phyloP scores from a whole-genome alignment of 2,113 vertebrate species.

The Lathamus discolor region DNA sequence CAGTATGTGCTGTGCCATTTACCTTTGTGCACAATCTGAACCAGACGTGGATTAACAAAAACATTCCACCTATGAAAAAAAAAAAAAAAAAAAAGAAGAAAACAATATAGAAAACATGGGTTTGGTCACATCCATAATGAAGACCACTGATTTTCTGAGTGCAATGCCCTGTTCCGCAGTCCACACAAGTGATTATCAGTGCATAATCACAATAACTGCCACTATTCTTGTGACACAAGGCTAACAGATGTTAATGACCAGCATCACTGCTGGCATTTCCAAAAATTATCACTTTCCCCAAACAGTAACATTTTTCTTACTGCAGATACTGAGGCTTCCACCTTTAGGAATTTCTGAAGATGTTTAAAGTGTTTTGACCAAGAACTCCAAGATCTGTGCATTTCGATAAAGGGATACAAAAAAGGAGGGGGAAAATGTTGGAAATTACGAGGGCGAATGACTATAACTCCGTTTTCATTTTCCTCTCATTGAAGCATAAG shows the following conservation, averaged over 20 bases:
- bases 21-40: background rate
- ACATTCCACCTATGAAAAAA: background rate
- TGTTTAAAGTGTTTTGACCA: background rate
- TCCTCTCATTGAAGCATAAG: background rate
- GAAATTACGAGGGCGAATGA: background rate
- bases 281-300: background rate
- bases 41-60: background rate
- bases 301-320: background rate
- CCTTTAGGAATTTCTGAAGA: background rate
- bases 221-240: background rate
- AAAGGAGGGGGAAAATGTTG: accelerated
- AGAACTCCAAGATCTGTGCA: background rate
- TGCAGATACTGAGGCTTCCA: background rate
- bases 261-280: background rate
- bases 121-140: background rate
- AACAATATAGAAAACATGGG: background rate
- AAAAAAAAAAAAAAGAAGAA: background rate
- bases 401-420: background rate
- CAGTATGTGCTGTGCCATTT: background rate
- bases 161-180: background rate
- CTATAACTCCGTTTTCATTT: background rate
- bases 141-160: background rate
- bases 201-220: background rate
- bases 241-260: background rate
- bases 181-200: background rate